Evolutionary conservation across 2,888 invertebrate genomes (phyloP).

Genomic region (Pandemis corylana): DNA sequence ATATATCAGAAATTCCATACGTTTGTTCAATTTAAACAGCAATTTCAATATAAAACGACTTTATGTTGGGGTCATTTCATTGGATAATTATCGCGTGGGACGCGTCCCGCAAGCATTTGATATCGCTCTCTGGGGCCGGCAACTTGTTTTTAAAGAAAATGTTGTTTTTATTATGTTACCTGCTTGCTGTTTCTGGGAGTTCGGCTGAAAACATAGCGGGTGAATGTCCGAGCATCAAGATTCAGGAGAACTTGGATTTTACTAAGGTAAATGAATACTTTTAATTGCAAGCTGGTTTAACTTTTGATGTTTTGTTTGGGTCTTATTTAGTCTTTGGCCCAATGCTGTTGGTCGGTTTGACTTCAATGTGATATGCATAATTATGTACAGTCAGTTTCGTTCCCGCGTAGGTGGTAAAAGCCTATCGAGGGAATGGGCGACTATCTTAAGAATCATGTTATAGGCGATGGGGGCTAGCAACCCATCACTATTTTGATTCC

Average conservation of each 20-base stretch:
- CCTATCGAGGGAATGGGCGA: too few species aligned
- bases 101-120: slow-evolving; percentile 58
- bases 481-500: too few species aligned
- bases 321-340: too few species aligned
- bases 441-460: too few species aligned
- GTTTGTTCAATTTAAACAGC: slow-evolving; percentile 50
- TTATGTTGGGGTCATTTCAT: slow-evolving; percentile 66
- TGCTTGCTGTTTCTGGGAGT: slow-evolving; percentile 55
- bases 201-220: slow-evolving; percentile 69
- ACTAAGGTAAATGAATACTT: slow-evolving; percentile 62
- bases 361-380: too few species aligned
- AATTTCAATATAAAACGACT: slow-evolving; percentile 60
- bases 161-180: slow-evolving; percentile 57
- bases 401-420: too few species aligned
- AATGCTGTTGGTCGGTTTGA: too few species aligned
- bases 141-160: slow-evolving; percentile 56
- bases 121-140: slow-evolving; percentile 50
- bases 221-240: slow-evolving; percentile 70
- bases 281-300: too few species aligned
- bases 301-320: too few species aligned
- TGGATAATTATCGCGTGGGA: slow-evolving; percentile 77
- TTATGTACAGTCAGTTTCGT: too few species aligned
- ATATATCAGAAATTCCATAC: slow-evolving; percentile 48
- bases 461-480: too few species aligned
- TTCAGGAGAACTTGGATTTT: slow-evolving; percentile 74